Evolutionary conservation across 2,888 invertebrate species (phyloP).

Genomic region (Stomorhina lunata): DNA sequence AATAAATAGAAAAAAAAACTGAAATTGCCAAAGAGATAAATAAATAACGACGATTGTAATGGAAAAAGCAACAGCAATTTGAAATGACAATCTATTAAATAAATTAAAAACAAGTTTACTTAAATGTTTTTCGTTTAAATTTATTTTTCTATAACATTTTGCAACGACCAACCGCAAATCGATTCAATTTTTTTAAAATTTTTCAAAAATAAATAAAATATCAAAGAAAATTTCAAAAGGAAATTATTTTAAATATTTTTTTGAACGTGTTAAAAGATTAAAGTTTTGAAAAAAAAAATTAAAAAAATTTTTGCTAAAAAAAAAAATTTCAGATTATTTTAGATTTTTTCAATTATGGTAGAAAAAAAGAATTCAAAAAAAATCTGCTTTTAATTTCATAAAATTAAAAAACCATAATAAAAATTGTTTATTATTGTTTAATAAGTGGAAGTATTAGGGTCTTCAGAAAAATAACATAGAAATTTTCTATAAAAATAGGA

Average conservation of each 20-base stretch:
- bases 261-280: background rate
- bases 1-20: background rate
- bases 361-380: background rate
- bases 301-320: background rate
- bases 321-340: background rate
- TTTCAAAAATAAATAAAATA: slow-evolving; percentile 1
- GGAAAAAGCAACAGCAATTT: slow-evolving; percentile 42
- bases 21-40: slow-evolving; percentile 16
- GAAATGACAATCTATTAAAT: slow-evolving; percentile 61
- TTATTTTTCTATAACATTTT: background rate
- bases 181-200: background rate
- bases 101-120: slow-evolving; percentile 52
- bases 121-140: background rate
- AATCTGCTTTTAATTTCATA: background rate
- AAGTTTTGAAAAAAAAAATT: background rate
- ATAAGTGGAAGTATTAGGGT: background rate
- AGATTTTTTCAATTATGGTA: background rate
- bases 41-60: slow-evolving; percentile 34
- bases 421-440: slow-evolving; percentile 7
- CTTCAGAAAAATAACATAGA: background rate
- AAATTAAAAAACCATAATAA: background rate
- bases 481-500: too few species aligned
- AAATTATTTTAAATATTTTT: background rate
- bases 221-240: slow-evolving; percentile 9
- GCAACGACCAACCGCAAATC: background rate